Percentiles rank a stretch among this genome's conserved stretches.
phyloP scores from a whole-genome alignment of 2,797 vertebrate species.

The Neosilurus mollespiculum region DNA sequence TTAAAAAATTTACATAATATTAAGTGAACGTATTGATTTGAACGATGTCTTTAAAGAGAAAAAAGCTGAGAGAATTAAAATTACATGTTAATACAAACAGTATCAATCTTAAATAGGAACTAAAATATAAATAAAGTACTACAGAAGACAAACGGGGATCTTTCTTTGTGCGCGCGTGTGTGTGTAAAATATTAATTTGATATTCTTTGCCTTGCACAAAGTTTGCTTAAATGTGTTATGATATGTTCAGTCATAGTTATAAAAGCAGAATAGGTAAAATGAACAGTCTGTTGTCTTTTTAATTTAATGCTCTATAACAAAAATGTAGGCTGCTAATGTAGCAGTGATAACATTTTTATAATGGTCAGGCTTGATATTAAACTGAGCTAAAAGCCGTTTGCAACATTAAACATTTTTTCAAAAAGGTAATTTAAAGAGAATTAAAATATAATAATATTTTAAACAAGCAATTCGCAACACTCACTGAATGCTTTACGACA shows the following conservation, averaged over 20 bases:
- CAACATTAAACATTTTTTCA: not conserved
- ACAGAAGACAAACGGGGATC: no score
- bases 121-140: no score
- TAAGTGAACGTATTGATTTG: no score
- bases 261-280: not conserved
- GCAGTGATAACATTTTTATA: not conserved
- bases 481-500: constrained; percentile 91
- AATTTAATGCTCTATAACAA: not conserved
- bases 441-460: no score
- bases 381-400: not conserved
- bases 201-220: not conserved
- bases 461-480: constrained; percentile 56
- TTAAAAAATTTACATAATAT: no score
- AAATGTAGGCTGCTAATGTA: not conserved
- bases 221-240: not conserved
- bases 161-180: no score
- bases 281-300: not conserved
- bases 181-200: no score
- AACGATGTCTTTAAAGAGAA: no score
- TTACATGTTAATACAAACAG: no score
- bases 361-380: not conserved
- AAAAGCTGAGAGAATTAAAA: no score
- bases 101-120: no score
- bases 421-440: not conserved
- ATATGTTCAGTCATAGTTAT: not conserved